Evolutionary conservation across 2,888 invertebrate genomes (phyloP).

Genomic region (Gisinianus flammeolus): DNA sequence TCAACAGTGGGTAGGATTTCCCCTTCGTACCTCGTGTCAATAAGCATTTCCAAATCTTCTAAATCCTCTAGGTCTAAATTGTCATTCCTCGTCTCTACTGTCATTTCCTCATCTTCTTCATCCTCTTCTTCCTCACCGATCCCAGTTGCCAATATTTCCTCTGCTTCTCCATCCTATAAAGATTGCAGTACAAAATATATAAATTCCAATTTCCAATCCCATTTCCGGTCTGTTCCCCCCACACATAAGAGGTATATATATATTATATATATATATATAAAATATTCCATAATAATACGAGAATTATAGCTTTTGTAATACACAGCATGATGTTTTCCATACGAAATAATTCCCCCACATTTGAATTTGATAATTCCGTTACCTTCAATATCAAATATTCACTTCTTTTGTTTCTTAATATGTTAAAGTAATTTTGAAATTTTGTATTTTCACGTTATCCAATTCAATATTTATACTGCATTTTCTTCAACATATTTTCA

Average conservation of each 20-base stretch:
- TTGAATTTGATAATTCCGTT: too few relatives aligned
- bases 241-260: too few relatives aligned
- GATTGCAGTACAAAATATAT: background rate
- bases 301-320: background rate
- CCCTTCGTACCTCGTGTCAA: constrained; percentile 63
- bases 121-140: constrained; percentile 62
- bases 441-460: too few relatives aligned
- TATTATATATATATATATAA: too few relatives aligned
- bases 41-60: constrained; percentile 68
- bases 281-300: too few relatives aligned
- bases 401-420: too few relatives aligned
- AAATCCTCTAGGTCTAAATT: constrained; percentile 66
- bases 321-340: background rate
- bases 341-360: background rate
- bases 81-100: constrained; percentile 68
- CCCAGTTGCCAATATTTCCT: constrained; percentile 47
- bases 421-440: too few relatives aligned
- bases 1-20: constrained; percentile 76
- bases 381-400: too few relatives aligned
- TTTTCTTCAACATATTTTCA: too few relatives aligned
- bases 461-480: too few relatives aligned
- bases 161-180: constrained; percentile 69
- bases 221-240: background rate
- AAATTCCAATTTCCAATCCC: background rate
- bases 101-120: constrained; percentile 60